These are phyloP conservation scores for Dryococelus australis DNA, from an alignment of 2,888 invertebrate genomes.

Conservation along the genomic window DNA sequence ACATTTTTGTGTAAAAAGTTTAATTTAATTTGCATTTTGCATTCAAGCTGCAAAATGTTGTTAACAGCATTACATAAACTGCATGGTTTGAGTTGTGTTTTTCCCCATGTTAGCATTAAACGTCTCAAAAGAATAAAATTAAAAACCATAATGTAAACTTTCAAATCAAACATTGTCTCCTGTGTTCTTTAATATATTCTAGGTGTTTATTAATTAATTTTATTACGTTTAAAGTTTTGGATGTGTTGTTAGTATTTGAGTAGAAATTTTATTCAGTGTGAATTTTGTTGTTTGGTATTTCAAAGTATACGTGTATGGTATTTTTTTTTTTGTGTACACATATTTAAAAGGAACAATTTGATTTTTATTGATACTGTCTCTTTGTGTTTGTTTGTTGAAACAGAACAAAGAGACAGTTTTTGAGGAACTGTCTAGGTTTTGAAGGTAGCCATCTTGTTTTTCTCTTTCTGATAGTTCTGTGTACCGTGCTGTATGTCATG, in stretches of 20 bases:
- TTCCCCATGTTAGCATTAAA: too few relatives aligned
- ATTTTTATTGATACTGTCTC: neutral
- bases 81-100: too few relatives aligned
- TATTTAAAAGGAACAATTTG: neutral
- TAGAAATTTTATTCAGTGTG: conserved; percentile 5
- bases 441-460: neutral
- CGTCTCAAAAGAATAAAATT: too few relatives aligned
- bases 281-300: neutral
- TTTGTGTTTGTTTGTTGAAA: neutral
- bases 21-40: too few relatives aligned
- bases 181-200: too few relatives aligned
- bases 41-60: too few relatives aligned
- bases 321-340: neutral
- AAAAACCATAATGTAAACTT: too few relatives aligned
- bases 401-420: neutral
- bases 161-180: too few relatives aligned
- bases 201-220: too few relatives aligned
- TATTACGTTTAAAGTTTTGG: neutral
- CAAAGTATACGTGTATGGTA: neutral
- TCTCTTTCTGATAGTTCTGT: neutral
- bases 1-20: too few relatives aligned
- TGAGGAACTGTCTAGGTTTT: neutral
- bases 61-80: too few relatives aligned
- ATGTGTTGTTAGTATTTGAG: neutral
- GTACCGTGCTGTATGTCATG: neutral